Conservation (phyloP, 2,113 vertebrate genomes). For the Engystomops pustulosus region DNA sequence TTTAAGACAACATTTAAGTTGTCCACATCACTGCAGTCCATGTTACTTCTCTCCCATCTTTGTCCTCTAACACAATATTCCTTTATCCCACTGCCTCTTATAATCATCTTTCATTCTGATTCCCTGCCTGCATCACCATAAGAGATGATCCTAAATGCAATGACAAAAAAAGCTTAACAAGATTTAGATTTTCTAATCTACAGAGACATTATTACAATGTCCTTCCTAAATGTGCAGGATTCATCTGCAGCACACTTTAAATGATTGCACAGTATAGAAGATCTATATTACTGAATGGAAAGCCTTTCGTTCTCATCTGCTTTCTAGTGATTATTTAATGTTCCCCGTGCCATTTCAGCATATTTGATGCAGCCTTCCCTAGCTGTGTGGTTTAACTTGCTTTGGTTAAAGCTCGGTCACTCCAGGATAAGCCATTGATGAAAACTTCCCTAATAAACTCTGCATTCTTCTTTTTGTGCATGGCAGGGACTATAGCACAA, state of each 20-base stretch:
- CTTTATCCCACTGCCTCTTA: background rate
- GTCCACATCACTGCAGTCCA: background rate
- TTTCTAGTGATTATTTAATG: constrained; percentile 32
- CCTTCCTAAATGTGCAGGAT: constrained; percentile 37
- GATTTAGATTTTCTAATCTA: constrained; percentile 22
- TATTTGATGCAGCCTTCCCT: background rate
- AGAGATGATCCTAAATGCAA: constrained; percentile 34
- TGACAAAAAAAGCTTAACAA: constrained; percentile 14
- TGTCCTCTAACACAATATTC: constrained; percentile 22
- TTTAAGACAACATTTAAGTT: background rate
- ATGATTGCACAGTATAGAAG: constrained; percentile 21
- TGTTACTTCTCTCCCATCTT: background rate
- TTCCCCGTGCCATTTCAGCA: background rate
- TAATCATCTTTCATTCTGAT: constrained; percentile 25
- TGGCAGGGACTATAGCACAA: too few species aligned
- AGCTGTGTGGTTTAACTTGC: background rate
- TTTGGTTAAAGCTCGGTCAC: background rate
- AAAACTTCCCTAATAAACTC: too few species aligned
- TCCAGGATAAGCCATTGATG: background rate
- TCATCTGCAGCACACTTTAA: constrained; percentile 33
- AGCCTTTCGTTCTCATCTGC: constrained; percentile 31
- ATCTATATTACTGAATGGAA: constrained; percentile 25
- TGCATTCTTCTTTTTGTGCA: too few species aligned
- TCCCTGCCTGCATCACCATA: constrained; percentile 1
- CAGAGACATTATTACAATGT: constrained; percentile 19